Base-by-base conservation (phyloP, 2,888 invertebrate species). In the Mantis religiosa region DNA sequence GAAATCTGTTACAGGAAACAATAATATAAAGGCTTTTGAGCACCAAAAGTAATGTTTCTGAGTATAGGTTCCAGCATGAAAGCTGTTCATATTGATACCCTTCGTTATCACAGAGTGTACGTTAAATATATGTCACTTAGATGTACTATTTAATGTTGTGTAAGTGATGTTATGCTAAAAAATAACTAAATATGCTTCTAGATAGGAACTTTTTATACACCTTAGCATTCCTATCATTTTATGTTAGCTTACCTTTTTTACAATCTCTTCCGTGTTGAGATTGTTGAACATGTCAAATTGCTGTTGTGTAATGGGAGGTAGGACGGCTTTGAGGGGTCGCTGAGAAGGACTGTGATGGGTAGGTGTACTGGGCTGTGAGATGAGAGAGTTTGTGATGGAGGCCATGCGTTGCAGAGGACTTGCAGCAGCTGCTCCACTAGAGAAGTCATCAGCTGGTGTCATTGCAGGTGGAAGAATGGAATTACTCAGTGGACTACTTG, bases 231-330 rank as follows among this genome's bases (percentile, higher is more conserved):
- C 54, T 54, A 54, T 14, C 20, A 54, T 54, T 54, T 54, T 54
- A 34, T 71, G 20, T 71, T 71, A 25, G 54, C 82, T 84, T 92
- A 95, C 95, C 94, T 98, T 97, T 92, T 98, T 97, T 88, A 99
- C 99, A 91, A 99, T 98, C 91, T 99, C 99, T 94, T 99, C 99
- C 1, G 99, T 99, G 93, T 99, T 99, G 91, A 99, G 95, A 93
- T 98, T 98, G 93, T 99, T 98, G 94, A 98, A 99, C 94, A 98
- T 96, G 93, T 99, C 99, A 93, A 99, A 99, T 93, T 99, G 99
- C 92, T 99, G 99, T 93, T 99, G 99, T 1, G 99, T 99, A 91
- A 99, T 99, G 3, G 99, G 99, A 83, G 99, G 99, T 91, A 99
- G 95, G 85, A 99, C 99, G 54, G 99, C 98, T 94, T 98, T 98